Evolutionary conservation across 2,888 invertebrate species (phyloP), one percentile per base, ranked within the genome.

Genomic region (Oscheius myriophilus): DNA sequence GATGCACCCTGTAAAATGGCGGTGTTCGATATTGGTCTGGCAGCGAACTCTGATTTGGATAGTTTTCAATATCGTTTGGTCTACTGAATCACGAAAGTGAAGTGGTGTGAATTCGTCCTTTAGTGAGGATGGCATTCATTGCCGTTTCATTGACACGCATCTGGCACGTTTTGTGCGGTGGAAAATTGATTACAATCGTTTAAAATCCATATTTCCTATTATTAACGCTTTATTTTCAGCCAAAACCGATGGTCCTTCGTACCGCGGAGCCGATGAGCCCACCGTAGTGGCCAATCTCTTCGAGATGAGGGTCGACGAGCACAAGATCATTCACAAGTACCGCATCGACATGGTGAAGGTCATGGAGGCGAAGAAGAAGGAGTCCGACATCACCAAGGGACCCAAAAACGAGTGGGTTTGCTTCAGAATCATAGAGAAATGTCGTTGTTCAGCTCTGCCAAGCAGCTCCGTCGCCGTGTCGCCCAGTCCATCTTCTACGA

Each of bases 331-430:
- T 23, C 53, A 54, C 33, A 66, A 66, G 21, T 66, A 66, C 26
- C 45, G 66, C 18, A 49, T 66, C 46, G 66, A 66, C 26, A 25
- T 66, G 14, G 12, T n/a, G 41, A 57, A 57, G n/a, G 6, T 57
- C 49, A 43, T 25, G 39, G 12, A 11, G 41, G 26, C 45, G 6
- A 39, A 16, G 16, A 46, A 57, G 14, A 55, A 55, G 23, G 57
- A 66, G 21, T 57, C 23, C 25, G 66, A 66, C 21, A 12, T 66
- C n/a, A 66, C 66, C 4, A 43, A 39, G 21, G 66, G 66, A 7
- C 12, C 33, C 2, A 55, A 58, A 26, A 25, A 42, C 21, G 66
- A 66, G 66, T 66, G 14, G 12, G 49, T 23, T 1, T 25, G 7
- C n/a, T 26, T 12, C 14, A 25, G 9, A 26, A 33, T 21, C 26